phyloP scores from a whole-genome alignment of 1,140 invertebrate species.

The Bombus ignitus region DNA sequence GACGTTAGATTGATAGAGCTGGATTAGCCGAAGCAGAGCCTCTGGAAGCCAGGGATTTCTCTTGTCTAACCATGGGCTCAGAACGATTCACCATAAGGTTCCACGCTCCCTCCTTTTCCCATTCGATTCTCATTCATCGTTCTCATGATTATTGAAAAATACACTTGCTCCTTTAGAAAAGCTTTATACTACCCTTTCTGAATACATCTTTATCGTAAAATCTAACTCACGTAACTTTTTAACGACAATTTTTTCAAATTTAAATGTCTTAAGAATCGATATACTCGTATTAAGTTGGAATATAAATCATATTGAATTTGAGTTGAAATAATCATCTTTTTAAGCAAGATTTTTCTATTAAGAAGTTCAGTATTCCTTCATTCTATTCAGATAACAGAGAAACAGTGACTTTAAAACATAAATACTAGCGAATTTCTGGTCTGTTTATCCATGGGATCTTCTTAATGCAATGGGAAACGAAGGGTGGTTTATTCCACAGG shows the following conservation, averaged over 20 bases:
- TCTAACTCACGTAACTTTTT: not conserved
- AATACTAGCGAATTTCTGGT: conserved; percentile 24
- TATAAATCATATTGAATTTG: no score
- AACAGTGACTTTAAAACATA: conserved; percentile 50
- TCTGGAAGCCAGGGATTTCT: conserved; percentile 71
- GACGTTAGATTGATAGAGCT: conserved; percentile 76
- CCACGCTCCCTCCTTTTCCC: conserved; percentile 44
- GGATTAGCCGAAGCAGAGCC: conserved; percentile 75
- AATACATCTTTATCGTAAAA: not conserved
- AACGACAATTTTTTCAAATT: not conserved
- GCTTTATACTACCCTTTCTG: not conserved
- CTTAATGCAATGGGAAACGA: conserved; percentile 74
- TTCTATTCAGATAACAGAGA: not conserved
- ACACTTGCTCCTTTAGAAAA: conserved; percentile 19
- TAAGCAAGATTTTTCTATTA: not conserved
- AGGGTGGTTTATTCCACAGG: conserved; percentile 63
- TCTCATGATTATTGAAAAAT: conserved; percentile 64
- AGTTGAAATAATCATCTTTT: no score
- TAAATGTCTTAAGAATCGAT: no score
- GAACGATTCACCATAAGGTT: conserved; percentile 67
- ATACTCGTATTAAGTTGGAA: no score
- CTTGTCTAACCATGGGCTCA: conserved; percentile 72
- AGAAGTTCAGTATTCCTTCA: not conserved
- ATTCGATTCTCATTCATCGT: conserved; percentile 52
- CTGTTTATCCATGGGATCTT: conserved; percentile 76